phyloP scores from a whole-genome alignment of 2,797 vertebrate species.

The Pitangus sulphuratus region DNA sequence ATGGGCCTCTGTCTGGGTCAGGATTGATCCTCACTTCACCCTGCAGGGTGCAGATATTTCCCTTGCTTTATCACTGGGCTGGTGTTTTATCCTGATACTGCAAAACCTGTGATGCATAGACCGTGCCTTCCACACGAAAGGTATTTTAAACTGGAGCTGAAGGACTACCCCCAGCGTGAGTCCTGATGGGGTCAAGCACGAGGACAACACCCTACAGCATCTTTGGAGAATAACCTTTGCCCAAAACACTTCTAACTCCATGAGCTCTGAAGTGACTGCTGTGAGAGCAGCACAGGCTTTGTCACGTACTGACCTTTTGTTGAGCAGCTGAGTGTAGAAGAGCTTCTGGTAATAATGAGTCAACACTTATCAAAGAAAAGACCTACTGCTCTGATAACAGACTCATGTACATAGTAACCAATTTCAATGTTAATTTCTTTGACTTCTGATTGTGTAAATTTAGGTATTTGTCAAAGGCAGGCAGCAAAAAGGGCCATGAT shows the following conservation, averaged over 20 bases:
- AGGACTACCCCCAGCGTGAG: not conserved
- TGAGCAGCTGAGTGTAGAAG: not conserved
- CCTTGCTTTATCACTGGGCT: not conserved
- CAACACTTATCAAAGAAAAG: not conserved
- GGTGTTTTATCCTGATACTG: not conserved
- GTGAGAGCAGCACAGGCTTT: not conserved
- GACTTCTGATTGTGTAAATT: not conserved
- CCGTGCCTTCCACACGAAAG: accelerated
- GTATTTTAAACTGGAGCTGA: not conserved
- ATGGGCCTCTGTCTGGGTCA: not conserved
- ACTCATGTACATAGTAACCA: not conserved
- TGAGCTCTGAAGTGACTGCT: not conserved
- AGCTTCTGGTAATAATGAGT: conserved; percentile 30
- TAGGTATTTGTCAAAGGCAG: not conserved
- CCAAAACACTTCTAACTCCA: not conserved
- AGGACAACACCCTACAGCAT: not conserved
- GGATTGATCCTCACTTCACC: not conserved
- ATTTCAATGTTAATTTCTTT: not conserved
- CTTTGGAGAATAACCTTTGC: not conserved
- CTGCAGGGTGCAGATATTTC: not conserved
- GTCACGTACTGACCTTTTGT: not conserved
- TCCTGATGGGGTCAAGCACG: not conserved
- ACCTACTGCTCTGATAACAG: not conserved
- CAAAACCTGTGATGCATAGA: not conserved
- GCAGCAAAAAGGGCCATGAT: not conserved